Percentiles rank a stretch among this genome's conserved stretches.
phyloP scores from a whole-genome alignment of 2,113 vertebrate species.

The Larimichthys polyactis region DNA sequence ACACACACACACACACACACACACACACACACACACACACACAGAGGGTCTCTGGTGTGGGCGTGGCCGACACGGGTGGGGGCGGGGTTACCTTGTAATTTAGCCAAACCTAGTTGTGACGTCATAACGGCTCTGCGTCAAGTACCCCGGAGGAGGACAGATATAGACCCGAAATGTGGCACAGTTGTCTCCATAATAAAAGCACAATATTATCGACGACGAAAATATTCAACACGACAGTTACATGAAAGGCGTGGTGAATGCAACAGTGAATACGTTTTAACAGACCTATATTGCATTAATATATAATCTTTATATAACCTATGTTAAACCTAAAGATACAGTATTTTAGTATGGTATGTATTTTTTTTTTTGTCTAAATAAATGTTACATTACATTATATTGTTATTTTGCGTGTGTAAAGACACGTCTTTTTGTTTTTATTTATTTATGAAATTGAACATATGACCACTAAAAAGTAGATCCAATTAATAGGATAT shows the following conservation, averaged over 20 bases:
- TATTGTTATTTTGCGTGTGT: no score
- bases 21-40: not conserved
- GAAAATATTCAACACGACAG: not conserved
- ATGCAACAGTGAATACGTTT: not conserved
- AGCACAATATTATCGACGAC: not conserved
- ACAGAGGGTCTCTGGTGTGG: not conserved
- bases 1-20: not conserved
- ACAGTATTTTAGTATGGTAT: no score
- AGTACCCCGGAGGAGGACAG: not conserved
- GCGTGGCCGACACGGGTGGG: not conserved
- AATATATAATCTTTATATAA: not conserved
- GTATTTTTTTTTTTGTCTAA: no score
- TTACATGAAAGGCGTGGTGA: not conserved
- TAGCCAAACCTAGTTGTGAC: slow-evolving; percentile 25
- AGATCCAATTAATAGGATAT: no score
- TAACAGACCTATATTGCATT: not conserved
- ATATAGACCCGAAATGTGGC: not conserved
- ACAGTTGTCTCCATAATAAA: not conserved
- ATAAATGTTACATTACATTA: no score
- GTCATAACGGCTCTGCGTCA: not conserved
- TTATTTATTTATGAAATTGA: no score
- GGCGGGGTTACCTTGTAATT: not conserved
- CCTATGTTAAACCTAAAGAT: not conserved
- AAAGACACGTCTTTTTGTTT: no score
- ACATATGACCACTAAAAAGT: not conserved